phyloP scores from a whole-genome alignment of 2,113 vertebrate species.

The Neogobius melanostomus region DNA sequence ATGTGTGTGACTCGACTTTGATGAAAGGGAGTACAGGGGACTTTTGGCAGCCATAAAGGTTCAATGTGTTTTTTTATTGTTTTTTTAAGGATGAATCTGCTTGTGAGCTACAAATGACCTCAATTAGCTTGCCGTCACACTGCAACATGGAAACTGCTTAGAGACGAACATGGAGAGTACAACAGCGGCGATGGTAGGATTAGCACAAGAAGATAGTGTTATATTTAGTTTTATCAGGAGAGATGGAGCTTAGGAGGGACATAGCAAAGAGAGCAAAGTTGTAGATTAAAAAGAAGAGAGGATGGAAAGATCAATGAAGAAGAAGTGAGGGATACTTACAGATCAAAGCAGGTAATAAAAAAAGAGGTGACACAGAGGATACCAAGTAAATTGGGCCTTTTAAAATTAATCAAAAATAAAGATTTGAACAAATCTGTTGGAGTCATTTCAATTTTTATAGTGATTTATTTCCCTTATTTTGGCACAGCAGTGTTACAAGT shows the following conservation, averaged over 20 bases:
- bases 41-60: conserved; percentile 5
- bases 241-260: background rate
- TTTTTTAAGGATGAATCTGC: background rate
- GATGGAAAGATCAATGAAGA: conserved; percentile 2
- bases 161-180: background rate
- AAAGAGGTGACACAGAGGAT: conserved; percentile 6
- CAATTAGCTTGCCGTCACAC: conserved; percentile 7
- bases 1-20: conserved; percentile 1
- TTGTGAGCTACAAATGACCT: background rate
- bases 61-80: conserved; percentile 1
- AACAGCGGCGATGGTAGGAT: conserved; percentile 4
- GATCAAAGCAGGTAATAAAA: conserved; percentile 7
- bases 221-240: conserved; percentile 7
- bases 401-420: background rate
- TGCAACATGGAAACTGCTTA: background rate
- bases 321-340: background rate
- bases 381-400: background rate
- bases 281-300: background rate
- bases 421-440: too few relatives aligned
- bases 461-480: too few relatives aligned
- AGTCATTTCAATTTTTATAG: background rate
- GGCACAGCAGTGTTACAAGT: too few relatives aligned
- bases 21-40: background rate
- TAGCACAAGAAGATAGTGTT: background rate
- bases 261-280: background rate